Percentiles rank a stretch among this genome's conserved stretches.
Evolutionary conservation across 1,140 invertebrate genomes (phyloP).

Genomic region (Diplogasteroides magnus): DNA sequence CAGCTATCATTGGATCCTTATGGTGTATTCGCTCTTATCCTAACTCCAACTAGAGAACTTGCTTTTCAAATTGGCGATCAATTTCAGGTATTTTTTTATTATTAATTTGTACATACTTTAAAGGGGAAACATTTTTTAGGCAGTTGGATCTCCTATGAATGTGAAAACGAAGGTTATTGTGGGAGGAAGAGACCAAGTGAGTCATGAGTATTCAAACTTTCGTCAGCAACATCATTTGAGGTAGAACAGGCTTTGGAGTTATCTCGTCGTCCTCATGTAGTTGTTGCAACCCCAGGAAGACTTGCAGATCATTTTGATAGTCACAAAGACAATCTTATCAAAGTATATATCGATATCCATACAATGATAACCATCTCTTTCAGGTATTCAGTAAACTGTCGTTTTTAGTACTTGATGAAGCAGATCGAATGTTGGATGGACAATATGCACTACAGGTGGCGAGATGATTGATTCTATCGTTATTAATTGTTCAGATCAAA

Average conservation of each 20-base stretch:
- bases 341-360: constrained; percentile 14
- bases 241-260: constrained; percentile 30
- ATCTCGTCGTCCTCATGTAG: constrained; percentile 54
- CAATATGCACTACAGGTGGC: constrained; percentile 39
- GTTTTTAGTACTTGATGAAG: constrained; percentile 51
- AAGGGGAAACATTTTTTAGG: constrained; percentile 1
- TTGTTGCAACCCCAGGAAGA: constrained; percentile 93
- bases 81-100: constrained; percentile 24
- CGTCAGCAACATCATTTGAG: not conserved
- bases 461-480: not conserved
- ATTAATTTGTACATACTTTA: not conserved
- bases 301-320: constrained; percentile 61
- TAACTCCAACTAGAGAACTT: constrained; percentile 52
- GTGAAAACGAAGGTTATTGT: constrained; percentile 36
- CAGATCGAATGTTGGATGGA: constrained; percentile 47
- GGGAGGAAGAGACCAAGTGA: constrained; percentile 30
- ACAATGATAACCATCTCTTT: constrained; percentile 12
- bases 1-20: constrained; percentile 45
- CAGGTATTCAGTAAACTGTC: constrained; percentile 40
- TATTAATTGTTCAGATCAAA: constrained; percentile 66
- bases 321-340: constrained; percentile 24
- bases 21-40: constrained; percentile 45
- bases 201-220: not conserved
- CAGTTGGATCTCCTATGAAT: constrained; percentile 44
- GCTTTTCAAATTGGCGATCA: constrained; percentile 54